Conservation (phyloP, 2,797 vertebrate species). For the Vespertilio murinus region DNA sequence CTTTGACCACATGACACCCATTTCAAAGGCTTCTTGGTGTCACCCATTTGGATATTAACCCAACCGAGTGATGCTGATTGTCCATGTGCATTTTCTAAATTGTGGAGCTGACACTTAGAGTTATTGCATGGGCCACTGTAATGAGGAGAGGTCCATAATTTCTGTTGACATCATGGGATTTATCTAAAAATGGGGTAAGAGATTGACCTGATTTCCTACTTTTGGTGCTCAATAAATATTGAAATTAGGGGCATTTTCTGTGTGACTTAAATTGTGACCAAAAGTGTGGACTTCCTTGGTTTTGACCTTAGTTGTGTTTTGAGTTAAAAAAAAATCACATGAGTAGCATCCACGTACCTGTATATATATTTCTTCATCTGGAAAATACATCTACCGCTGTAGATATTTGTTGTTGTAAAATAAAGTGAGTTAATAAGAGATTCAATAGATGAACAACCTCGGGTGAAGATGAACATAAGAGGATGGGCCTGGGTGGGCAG, state of each 20-base stretch:
- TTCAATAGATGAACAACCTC: not conserved
- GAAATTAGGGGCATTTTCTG: too few relatives aligned
- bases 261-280: not conserved
- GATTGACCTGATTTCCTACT: not conserved
- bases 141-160: not conserved
- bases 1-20: not conserved
- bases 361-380: not conserved
- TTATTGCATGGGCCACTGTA: not conserved
- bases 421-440: too few relatives aligned
- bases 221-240: not conserved
- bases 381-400: not conserved
- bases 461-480: too few relatives aligned
- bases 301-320: not conserved
- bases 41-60: not conserved
- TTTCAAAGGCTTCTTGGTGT: not conserved
- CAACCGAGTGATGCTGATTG: not conserved
- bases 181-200: not conserved
- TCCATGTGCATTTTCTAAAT: not conserved
- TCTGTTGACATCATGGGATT: not conserved
- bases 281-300: not conserved
- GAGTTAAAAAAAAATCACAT: not conserved
- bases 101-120: not conserved
- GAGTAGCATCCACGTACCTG: not conserved
- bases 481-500: not conserved
- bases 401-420: not conserved